Percentiles rank a stretch among this genome's conserved stretches.
Conservation (phyloP, 2,113 vertebrate species). For the Penelope pileata region DNA sequence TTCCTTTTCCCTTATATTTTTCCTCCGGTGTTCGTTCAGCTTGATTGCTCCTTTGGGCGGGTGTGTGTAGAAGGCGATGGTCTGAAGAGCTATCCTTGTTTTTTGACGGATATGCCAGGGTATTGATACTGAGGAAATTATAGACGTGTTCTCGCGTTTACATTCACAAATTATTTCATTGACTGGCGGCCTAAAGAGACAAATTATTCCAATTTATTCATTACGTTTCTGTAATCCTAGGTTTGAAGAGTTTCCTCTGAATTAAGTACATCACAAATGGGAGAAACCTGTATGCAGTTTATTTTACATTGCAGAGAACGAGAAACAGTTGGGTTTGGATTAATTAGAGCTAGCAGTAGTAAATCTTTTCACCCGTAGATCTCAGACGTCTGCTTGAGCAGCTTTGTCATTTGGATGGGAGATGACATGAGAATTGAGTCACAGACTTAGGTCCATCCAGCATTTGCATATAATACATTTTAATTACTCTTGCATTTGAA, state of each 20-base stretch:
- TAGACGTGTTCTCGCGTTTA: rapidly evolving
- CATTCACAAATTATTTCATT: background rate
- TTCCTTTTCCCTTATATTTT: background rate
- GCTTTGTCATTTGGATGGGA: background rate
- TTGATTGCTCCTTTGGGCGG: background rate
- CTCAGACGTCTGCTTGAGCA: background rate
- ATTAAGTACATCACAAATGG: background rate
- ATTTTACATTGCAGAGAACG: background rate
- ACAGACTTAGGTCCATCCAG: background rate
- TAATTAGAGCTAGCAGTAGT: conserved; percentile 19
- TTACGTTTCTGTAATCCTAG: background rate
- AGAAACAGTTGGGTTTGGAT: background rate
- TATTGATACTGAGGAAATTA: background rate
- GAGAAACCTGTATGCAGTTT: background rate
- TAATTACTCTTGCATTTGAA: conserved; percentile 43
- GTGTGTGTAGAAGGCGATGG: background rate
- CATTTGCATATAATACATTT: conserved; percentile 30
- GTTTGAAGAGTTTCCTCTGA: background rate
- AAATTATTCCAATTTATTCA: background rate
- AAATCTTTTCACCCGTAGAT: background rate
- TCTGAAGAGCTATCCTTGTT: background rate
- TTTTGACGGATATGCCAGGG: background rate
- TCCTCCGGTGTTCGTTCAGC: background rate
- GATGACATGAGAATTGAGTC: conserved; percentile 48
- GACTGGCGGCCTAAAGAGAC: background rate